Evolutionary conservation across 2,113 vertebrate species (phyloP), one percentile per base, ranked within the genome.

Genomic region (Sylvilagus bachmani): DNA sequence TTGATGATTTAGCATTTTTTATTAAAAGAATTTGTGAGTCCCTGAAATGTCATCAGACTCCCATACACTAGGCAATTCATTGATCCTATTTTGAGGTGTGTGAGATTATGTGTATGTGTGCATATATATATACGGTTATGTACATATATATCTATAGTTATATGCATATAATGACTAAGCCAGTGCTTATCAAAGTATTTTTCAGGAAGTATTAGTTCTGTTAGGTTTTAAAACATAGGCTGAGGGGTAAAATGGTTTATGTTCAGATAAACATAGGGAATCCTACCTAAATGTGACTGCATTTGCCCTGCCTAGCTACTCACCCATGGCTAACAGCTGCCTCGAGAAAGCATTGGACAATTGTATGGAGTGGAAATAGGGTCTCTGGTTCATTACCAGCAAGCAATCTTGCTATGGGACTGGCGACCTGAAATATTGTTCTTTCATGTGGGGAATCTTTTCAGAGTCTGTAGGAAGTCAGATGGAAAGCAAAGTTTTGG

Each of bases 1-100:
- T 51, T 90, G 92, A 38, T 73, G 38, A 70, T 85, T 92, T 91
- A 94, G 61, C 12, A 38, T 86, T 93, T 94, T n/a, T 90, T 95
- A 80, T 66, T 51, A 91, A 78, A 86, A 95, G 27, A 58, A 93
- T 80, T 95, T 91, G 62, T 55, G 5, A 78, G 25, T 55, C 24
- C 64, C 38, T 92, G 17, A 88, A 88, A 89, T 77, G 33, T 95
- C 64, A 71, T 69, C 95, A 51, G 62, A 36, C 58, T 89, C 49
- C 21, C 36, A 58, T 44, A 69, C 79, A 67, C 44, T 38, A 51
- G n/a, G 13, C 27, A n/a, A 16, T 38, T 67, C 27, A 36, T 13
- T 38, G 55, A 53, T 71, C 25, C 9, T 49, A 8, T 64, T 58
- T 38, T 44, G 44, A 83, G 49, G 22, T 55, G 7, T 24, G 5